phyloP scores from a whole-genome alignment of 2,113 vertebrate genomes.

The Lepus americanus region DNA sequence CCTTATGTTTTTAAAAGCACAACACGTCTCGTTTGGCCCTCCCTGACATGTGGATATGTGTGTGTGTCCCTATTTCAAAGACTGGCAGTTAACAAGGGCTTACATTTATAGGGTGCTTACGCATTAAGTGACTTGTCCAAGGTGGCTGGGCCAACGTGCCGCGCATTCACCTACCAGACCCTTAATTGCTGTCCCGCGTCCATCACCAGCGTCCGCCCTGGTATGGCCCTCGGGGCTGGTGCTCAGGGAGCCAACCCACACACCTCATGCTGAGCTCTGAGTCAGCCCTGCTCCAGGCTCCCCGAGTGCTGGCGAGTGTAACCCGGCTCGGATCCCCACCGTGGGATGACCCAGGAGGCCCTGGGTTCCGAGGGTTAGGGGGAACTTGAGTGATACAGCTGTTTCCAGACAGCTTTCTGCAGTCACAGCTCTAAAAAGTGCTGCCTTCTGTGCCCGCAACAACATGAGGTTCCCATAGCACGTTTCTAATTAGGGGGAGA shows the following conservation, averaged over 20 bases:
- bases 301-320: neutral
- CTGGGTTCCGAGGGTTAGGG: neutral
- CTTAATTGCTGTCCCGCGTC: neutral
- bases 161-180: neutral
- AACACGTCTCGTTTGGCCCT: neutral
- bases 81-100: neutral
- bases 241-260: neutral
- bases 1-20: constrained; percentile 20
- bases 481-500: neutral
- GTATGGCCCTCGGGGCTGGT: neutral
- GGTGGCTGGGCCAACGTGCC: neutral
- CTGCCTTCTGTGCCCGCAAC: neutral
- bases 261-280: neutral
- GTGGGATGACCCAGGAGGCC: neutral
- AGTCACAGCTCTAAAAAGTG: neutral
- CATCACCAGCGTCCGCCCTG: neutral
- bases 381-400: neutral
- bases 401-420: constrained; percentile 30
- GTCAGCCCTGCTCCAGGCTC: neutral
- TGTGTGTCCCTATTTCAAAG: constrained; percentile 1
- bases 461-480: neutral
- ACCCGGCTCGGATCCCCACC: neutral
- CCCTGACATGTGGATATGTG: neutral
- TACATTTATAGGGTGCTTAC: neutral
- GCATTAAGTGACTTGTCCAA: neutral